Base-by-base conservation (phyloP, 2,113 vertebrate genomes). In the Delphinus delphis region DNA sequence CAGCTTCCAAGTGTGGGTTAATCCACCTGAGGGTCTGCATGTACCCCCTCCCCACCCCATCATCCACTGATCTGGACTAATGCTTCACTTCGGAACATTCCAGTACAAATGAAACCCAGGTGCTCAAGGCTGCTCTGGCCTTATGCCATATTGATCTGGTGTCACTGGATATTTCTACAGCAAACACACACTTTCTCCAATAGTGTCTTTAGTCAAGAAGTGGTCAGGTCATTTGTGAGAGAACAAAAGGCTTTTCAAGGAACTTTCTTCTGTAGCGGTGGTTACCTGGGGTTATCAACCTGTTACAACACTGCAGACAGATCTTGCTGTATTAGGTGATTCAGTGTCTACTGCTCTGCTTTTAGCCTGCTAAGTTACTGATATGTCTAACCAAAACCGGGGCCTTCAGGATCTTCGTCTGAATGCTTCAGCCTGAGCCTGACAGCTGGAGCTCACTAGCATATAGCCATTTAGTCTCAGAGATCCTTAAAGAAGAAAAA, bases 201-300 rank as follows among this genome's bases (percentile, higher is more conserved):
- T 12, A 95, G n/a, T 47, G 15, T 87, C 50, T 90, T 76, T 76
- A 93, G 65, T 96, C 12, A 88, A 91, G 31, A 94, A 68, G 18
- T 83, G 38, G 8, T 95, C 31, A 13, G 25, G 14, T 96, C n/a
- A 86, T 95, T 96, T 93, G 55, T 73, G 31, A 93, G 25, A 96
- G 86, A 96, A 95, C 47, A 92, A 95, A 96, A 73, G 76, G 44
- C 36, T 96, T 92, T 97, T 97, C 70, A 88, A 41, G 58, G 93
- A 97, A 94, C 26, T 62, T 26, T 90, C 3, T 36, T 83, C 31
- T 93, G 63, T 85, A 15, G 38, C 33, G 18, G 38, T 68, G 15
- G 63, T 93, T 92, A 55, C 73, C 63, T 90, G 26, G 58, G 70
- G 63, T 80, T 96, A 95, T 41, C 96, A 95, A 96, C 38, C 44